Base-by-base conservation (phyloP, 2,888 invertebrate species). In the Phorcus lineatus region DNA sequence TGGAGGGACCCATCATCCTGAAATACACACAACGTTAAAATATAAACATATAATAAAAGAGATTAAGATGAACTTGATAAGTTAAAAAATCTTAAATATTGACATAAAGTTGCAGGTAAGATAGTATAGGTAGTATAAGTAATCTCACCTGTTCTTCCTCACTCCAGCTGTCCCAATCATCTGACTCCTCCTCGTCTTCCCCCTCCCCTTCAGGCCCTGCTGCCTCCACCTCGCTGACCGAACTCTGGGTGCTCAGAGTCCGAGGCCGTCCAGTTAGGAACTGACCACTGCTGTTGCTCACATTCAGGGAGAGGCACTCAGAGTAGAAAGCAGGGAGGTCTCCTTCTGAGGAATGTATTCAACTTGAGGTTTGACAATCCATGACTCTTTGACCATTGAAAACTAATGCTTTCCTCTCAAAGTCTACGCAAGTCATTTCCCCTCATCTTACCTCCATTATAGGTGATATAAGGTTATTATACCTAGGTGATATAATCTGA, bases 81-180 rank as follows among this genome's bases (percentile, higher is more conserved):
- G 22, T 55, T 19, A 4, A 55, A 19, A 6, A 55, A 55, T 6
- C 22, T 55, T 2, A n/a, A 19, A 22, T n/a, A n/a, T n/a, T n/a
- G n/a, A n/a, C n/a, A n/a, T n/a, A n/a, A n/a, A n/a, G n/a, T n/a
- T n/a, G n/a, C n/a, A n/a, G n/a, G n/a, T n/a, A n/a, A n/a, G n/a
- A n/a, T n/a, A n/a, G n/a, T n/a, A n/a, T n/a, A n/a, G n/a, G n/a
- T n/a, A n/a, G n/a, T n/a, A 70, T 16, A 9, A 22, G 28, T 70
- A 17, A 16, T 16, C 70, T n/a, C 47, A 86, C 89, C 86, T 87
- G 88, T 55, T 87, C 85, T 55, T 90, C 89, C 13, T 90, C 90
- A 82, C 88, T 89, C 90, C 90, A 90, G 85, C 90, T 90, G 80
- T 91, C 91, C 91, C 90, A 90, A 82, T 91, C 90, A 11, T 89